Conservation (phyloP, 2,797 vertebrate genomes). For the Champsocephalus gunnari region DNA sequence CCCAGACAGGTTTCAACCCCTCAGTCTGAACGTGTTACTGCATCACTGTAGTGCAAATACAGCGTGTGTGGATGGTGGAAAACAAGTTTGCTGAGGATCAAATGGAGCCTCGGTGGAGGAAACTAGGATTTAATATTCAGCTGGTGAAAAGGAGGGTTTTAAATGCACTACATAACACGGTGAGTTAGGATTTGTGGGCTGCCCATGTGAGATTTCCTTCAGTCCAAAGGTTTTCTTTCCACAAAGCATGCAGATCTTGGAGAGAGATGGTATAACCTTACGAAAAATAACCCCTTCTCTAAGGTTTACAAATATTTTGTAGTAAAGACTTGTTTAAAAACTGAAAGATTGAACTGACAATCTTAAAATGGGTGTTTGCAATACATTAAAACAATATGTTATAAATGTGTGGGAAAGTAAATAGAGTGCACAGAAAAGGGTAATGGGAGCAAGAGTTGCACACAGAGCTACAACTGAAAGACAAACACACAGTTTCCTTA, state of each 20-base stretch:
- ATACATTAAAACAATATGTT: not conserved
- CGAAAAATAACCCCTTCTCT: not conserved
- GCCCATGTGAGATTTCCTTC: not conserved
- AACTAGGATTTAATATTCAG: not conserved
- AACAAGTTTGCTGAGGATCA: not conserved
- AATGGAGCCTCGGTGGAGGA: not conserved
- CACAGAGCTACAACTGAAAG: not conserved
- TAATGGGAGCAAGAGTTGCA: not conserved
- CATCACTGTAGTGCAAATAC: not conserved
- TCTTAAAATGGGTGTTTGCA: not conserved
- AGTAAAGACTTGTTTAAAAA: not conserved
- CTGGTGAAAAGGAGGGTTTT: not conserved
- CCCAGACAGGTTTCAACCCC: not conserved
- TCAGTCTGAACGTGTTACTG: not conserved
- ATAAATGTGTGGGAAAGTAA: not conserved
- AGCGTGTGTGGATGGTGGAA: not conserved
- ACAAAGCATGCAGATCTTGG: not conserved
- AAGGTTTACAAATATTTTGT: not conserved
- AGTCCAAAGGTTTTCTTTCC: too few relatives aligned
- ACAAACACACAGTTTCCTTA: slow-evolving; percentile 7
- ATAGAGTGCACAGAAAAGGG: not conserved
- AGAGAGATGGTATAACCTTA: not conserved
- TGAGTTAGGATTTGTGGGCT: not conserved
- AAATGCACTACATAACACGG: not conserved
- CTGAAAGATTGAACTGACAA: not conserved